A percentile compares a stretch with the other conserved stretches of the same genome.
Conservation (phyloP, 2,888 invertebrate species). For the Acanthosepion lycidas region DNA sequence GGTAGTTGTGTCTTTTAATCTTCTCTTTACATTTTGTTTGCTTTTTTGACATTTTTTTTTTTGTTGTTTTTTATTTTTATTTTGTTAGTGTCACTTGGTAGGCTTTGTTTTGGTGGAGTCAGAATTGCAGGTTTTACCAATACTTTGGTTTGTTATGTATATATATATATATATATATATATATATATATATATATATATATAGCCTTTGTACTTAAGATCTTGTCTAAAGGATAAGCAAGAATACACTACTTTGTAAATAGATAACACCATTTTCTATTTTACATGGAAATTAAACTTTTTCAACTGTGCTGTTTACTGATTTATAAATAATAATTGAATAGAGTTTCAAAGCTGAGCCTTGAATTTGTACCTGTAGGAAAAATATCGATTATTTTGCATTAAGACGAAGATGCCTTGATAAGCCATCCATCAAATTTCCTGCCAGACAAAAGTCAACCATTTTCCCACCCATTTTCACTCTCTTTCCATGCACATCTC, state of each 20-base stretch:
- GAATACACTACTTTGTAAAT: background rate
- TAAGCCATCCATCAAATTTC: slow-evolving; percentile 9
- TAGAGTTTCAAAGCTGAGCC: background rate
- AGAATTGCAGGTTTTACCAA: too few species aligned
- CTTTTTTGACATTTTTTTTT: too few species aligned
- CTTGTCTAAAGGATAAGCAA: too few species aligned
- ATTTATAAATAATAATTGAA: background rate
- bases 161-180: too few species aligned
- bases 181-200: too few species aligned
- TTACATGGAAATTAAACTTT: background rate
- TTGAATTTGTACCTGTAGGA: background rate
- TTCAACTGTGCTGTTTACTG: background rate
- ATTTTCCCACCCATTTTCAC: background rate
- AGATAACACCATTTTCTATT: background rate
- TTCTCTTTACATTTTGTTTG: too few species aligned
- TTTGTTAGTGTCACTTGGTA: too few species aligned
- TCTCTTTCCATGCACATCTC: background rate
- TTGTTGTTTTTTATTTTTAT: too few species aligned
- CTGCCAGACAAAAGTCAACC: slow-evolving; percentile 11
- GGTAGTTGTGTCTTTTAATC: too few species aligned
- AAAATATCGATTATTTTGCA: background rate
- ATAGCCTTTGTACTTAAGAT: too few species aligned
- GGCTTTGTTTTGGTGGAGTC: too few species aligned
- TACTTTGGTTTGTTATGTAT: too few species aligned
- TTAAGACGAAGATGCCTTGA: background rate